phyloP scores from a whole-genome alignment of 2,888 invertebrate genomes.

The Oxytorus armatus region DNA sequence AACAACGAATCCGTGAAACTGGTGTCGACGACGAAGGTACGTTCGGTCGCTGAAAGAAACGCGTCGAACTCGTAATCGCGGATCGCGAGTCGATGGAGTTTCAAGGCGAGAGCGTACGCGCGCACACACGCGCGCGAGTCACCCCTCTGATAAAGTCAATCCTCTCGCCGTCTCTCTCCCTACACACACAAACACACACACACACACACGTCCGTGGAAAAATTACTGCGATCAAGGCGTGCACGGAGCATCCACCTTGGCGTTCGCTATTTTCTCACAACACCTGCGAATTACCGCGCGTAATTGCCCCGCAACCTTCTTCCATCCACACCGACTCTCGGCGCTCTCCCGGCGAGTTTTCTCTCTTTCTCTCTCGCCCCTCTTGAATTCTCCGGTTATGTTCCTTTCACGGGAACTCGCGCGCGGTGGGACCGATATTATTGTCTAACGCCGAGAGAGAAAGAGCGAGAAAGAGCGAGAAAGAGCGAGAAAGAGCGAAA shows the following conservation, averaged over 20 bases:
- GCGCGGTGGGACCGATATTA: conserved; percentile 74
- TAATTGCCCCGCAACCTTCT: conserved; percentile 80
- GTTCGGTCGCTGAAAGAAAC: conserved; percentile 40
- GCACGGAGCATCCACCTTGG: conserved; percentile 79
- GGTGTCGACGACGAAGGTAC: too few relatives aligned
- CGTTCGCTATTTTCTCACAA: conserved; percentile 82
- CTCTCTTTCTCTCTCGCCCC: conserved; percentile 38
- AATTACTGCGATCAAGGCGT: conserved; percentile 82
- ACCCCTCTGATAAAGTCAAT: conserved; percentile 69
- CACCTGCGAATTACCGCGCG: conserved; percentile 83
- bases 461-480: conserved; percentile 25
- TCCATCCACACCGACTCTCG: conserved; percentile 74
- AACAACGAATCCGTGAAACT: too few relatives aligned
- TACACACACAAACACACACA: too few relatives aligned
- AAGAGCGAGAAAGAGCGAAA: background rate
- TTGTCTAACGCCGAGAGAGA: conserved; percentile 76
- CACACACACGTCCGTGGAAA: conserved; percentile 79
- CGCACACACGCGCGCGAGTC: conserved; percentile 1
- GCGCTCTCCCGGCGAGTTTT: conserved; percentile 55
- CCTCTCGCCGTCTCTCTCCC: conserved; percentile 68
- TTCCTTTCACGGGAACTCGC: conserved; percentile 81
- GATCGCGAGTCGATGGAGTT: conserved; percentile 22
- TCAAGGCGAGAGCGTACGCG: conserved; percentile 29
- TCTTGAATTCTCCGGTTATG: conserved; percentile 69
- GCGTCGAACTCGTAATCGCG: conserved; percentile 53